Percentiles rank a stretch among this genome's conserved stretches.
phyloP scores from a whole-genome alignment of 2,113 vertebrate genomes.

The Aspidoscelis tigris region DNA sequence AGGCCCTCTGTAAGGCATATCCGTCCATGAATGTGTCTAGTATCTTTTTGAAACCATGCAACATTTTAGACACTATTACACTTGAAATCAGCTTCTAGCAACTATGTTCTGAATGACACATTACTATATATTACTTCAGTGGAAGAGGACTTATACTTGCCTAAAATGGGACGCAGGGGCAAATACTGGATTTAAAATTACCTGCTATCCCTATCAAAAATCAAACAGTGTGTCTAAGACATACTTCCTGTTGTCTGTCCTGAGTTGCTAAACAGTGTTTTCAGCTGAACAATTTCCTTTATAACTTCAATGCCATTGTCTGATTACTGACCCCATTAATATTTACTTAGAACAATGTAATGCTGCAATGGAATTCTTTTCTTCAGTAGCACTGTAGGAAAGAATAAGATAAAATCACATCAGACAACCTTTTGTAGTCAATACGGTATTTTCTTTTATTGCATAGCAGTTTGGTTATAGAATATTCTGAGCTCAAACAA shows the following conservation, averaged over 20 bases:
- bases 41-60: background rate
- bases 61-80: background rate
- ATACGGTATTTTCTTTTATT: slow-evolving; percentile 73
- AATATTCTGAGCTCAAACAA: slow-evolving; percentile 50
- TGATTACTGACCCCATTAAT: too few relatives aligned
- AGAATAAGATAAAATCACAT: background rate
- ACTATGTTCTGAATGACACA: background rate
- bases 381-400: background rate
- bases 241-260: background rate
- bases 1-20: background rate
- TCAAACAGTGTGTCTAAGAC: background rate
- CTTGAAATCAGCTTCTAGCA: background rate
- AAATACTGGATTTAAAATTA: too few relatives aligned
- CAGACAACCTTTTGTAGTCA: slow-evolving; percentile 45
- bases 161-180: too few relatives aligned
- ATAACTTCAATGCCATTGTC: too few relatives aligned
- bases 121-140: too few relatives aligned
- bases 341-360: background rate
- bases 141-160: too few relatives aligned
- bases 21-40: background rate
- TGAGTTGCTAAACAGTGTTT: background rate
- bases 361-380: background rate
- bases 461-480: slow-evolving; percentile 68
- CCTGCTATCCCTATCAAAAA: too few relatives aligned
- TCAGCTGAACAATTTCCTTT: too few relatives aligned